phyloP scores from a whole-genome alignment of 2,888 invertebrate species.

The Ypsolopha scabrella region DNA sequence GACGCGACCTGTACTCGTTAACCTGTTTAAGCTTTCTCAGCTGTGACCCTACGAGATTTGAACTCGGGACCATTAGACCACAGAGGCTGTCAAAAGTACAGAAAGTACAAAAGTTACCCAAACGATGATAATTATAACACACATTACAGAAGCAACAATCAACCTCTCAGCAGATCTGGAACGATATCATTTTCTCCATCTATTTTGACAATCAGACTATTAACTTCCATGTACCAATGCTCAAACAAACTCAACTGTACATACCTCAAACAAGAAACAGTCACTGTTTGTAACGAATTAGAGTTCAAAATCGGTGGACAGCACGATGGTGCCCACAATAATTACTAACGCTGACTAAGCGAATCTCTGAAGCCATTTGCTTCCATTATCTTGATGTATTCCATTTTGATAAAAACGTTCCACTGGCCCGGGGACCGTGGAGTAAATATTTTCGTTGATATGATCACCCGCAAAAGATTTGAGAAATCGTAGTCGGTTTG shows the following conservation, averaged over 20 bases:
- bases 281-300: no score
- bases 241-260: neutral
- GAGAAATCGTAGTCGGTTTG: neutral
- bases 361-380: slow-evolving; percentile 3
- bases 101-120: neutral
- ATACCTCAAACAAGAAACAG: neutral
- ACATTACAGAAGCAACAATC: neutral
- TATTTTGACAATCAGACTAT: slow-evolving; percentile 30
- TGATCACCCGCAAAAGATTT: neutral
- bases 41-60: neutral
- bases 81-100: neutral
- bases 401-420: neutral
- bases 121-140: neutral
- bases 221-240: slow-evolving; percentile 12
- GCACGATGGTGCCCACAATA: neutral
- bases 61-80: neutral
- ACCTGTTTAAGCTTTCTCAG: no score
- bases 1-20: no score
- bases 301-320: no score
- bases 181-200: slow-evolving; percentile 3
- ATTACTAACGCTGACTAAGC: slow-evolving; percentile 6
- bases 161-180: slow-evolving; percentile 1
- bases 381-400: slow-evolving; percentile 4
- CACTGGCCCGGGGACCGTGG: neutral
- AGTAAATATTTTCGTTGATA: neutral